Base-by-base conservation (phyloP, 2,888 invertebrate species). In the Erebia epiphron region DNA sequence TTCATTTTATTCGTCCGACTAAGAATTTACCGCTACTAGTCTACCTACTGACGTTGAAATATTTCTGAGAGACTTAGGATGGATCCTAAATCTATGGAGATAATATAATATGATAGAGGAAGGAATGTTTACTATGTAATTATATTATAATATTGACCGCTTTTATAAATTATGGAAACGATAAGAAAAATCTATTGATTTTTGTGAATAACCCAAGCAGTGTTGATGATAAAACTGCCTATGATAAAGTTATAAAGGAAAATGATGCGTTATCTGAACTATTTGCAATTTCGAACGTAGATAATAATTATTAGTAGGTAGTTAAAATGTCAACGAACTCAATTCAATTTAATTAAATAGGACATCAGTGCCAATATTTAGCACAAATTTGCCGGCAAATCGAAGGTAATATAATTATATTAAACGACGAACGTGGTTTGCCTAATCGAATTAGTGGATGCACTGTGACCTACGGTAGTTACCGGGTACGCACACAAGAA, bases 401-500 rank as follows among this genome's bases (percentile, higher is more conserved):
- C 56, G 41, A 66, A 57, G 56, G 13, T 66, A 66, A 66, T 66
- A 46, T 14, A 49, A 67, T 67, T 58, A 67, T 56, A 58, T 1
- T 49, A 58, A 49, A 10, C 49, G 41, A 58, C 62, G 49, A 62
- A 62, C 21, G 43, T 66, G 65, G 57, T 66, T 66, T 56, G 49
- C 13, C 68, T 77, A 74, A 76, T 75, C 67, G 58, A 76, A 70
- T 74, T 75, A 76, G 64, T 60, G 67, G 64, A 67, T 71, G 72
- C 69, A 73, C 71, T 18, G 35, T 65, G 57, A 57, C 65, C 56
- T 21, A 52, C 1, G 9, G 56, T 16, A 3, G 56, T 57, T 49
- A 56, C 49, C 62, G 58, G n/a, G 66, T 57, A 68, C 71, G 69
- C 63, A 60, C 56, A 56, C 56, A 14, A 54, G 46, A 54, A 41